phyloP scores from a whole-genome alignment of 2,888 invertebrate species.

The Lacanobia oleracea region DNA sequence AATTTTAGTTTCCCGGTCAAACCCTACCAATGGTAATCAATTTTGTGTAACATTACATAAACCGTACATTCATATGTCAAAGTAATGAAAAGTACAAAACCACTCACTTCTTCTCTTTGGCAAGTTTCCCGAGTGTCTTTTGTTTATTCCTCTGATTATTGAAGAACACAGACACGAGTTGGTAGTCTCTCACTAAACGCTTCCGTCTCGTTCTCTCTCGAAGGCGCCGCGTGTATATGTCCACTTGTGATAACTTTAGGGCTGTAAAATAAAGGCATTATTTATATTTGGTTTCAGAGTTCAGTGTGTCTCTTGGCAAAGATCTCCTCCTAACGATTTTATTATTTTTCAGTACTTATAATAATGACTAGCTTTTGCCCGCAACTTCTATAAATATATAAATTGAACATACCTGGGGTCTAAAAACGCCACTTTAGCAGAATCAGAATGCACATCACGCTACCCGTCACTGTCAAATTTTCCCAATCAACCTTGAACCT shows the following conservation, averaged over 20 bases:
- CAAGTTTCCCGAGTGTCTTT: conserved; percentile 91
- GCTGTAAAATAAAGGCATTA: conserved; percentile 86
- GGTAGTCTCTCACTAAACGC: conserved; percentile 97
- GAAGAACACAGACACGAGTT: conserved; percentile 96
- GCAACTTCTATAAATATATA: no score
- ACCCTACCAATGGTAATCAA: background rate
- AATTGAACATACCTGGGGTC: no score
- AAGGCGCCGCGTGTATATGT: conserved; percentile 96
- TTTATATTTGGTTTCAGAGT: no score
- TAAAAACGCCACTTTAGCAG: no score
- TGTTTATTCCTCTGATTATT: conserved; percentile 92
- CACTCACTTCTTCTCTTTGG: conserved; percentile 94
- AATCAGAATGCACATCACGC: no score
- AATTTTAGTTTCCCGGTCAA: no score
- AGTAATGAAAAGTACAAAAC: background rate
- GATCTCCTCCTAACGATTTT: no score
- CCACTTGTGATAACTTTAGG: conserved; percentile 97
- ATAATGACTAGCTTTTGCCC: no score
- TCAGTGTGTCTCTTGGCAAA: no score
- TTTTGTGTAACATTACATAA: background rate
- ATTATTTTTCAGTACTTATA: no score
- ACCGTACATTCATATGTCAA: background rate
- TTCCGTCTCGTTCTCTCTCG: conserved; percentile 97
- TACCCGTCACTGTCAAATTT: no score
- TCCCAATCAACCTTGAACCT: no score